Evolutionary conservation across 2,888 invertebrate species (phyloP).

Genomic region (Trichogramma dendrolimi): DNA sequence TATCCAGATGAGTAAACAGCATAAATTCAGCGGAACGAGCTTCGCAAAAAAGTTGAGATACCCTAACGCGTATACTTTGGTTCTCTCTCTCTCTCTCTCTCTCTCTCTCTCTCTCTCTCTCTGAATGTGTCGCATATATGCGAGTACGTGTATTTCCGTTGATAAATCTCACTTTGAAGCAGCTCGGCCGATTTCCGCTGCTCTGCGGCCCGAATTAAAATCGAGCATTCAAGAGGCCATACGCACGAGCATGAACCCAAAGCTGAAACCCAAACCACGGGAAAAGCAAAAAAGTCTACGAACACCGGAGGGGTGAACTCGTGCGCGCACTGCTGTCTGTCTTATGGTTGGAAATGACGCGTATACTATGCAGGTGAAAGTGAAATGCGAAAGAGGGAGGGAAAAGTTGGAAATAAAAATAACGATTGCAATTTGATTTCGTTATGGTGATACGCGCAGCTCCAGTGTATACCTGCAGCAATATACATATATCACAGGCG

Average conservation of each 20-base stretch:
- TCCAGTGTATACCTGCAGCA: no score
- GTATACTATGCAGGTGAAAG: background rate
- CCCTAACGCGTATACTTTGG: no score
- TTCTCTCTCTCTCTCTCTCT: no score
- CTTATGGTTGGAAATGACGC: slow-evolving; percentile 21
- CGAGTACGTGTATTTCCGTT: no score
- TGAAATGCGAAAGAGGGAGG: slow-evolving; percentile 8
- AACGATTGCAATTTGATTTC: slow-evolving; percentile 48
- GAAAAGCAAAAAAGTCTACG: slow-evolving; percentile 21
- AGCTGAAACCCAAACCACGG: slow-evolving; percentile 29
- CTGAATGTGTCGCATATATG: no score
- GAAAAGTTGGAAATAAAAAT: slow-evolving; percentile 44
- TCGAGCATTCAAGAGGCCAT: slow-evolving; percentile 31
- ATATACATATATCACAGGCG: slow-evolving; percentile 20
- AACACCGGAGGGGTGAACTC: slow-evolving; percentile 18
- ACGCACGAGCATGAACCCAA: slow-evolving; percentile 20
- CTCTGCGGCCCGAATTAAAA: slow-evolving; percentile 35
- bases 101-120: no score
- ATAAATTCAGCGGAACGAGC: no score
- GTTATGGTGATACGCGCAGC: background rate
- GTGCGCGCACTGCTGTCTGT: slow-evolving; percentile 9
- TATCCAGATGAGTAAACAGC: no score
- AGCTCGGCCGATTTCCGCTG: no score
- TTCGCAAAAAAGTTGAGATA: no score
- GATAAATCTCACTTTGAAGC: no score